A percentile compares a stretch with the other conserved stretches of the same genome.
Conservation (phyloP, 2,888 invertebrate genomes). For the Willowsia nigromaculata region DNA sequence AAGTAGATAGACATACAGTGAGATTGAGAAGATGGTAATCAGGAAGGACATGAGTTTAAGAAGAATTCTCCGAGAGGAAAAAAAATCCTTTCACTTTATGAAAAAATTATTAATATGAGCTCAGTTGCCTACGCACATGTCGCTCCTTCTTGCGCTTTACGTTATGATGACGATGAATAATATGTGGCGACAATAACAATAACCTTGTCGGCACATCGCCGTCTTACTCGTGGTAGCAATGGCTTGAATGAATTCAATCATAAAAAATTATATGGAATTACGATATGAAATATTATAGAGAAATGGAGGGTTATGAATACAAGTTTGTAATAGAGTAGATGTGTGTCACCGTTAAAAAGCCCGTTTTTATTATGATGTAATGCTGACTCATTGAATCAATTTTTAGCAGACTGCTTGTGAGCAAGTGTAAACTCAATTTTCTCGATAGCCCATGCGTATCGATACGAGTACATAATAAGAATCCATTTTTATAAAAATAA, state of each 20-base stretch:
- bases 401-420: neutral
- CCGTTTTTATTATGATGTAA: neutral
- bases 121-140: neutral
- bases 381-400: neutral
- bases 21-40: slow-evolving; percentile 4
- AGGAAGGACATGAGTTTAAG: neutral
- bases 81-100: slow-evolving; percentile 29
- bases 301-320: no score
- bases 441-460: neutral
- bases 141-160: no score
- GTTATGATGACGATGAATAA: no score
- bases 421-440: neutral
- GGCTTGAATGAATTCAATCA: neutral
- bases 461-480: neutral
- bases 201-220: neutral
- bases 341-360: slow-evolving; percentile 32
- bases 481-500: neutral
- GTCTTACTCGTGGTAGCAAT: neutral
- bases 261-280: neutral
- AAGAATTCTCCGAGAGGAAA: neutral
- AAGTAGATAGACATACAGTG: neutral
- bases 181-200: slow-evolving; percentile 25
- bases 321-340: neutral
- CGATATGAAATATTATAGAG: no score
- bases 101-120: neutral